Percentiles rank a stretch among this genome's conserved stretches.
Conservation (phyloP, 2,113 vertebrate genomes). For the Sialia sialis region DNA sequence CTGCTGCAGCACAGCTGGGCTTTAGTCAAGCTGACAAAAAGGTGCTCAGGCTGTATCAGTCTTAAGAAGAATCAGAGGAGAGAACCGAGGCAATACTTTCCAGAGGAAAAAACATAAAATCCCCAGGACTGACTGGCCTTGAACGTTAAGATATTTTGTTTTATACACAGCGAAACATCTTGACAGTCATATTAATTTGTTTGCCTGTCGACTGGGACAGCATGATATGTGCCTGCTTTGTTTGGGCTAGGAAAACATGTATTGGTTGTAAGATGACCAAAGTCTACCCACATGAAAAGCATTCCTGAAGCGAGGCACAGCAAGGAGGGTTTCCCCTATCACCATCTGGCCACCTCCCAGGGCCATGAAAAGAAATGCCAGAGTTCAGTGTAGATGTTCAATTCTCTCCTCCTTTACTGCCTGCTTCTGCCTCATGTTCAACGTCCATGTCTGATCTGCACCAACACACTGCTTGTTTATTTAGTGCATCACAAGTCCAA, state of each 20-base stretch:
- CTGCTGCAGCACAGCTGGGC: background rate
- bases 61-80: background rate
- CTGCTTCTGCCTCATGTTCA: background rate
- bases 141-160: background rate
- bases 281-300: background rate
- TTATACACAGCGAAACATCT: background rate
- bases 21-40: background rate
- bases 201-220: background rate
- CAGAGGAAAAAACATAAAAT: background rate
- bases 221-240: background rate
- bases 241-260: background rate
- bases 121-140: background rate
- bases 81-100: background rate
- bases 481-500: background rate
- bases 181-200: background rate
- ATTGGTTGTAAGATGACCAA: background rate
- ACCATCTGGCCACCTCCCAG: background rate
- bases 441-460: background rate
- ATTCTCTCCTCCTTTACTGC: background rate
- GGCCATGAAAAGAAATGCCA: background rate
- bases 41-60: background rate
- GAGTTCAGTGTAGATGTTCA: rapidly evolving
- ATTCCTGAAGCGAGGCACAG: background rate
- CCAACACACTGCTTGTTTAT: background rate
- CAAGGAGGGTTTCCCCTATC: background rate